A percentile compares a stretch with the other conserved stretches of the same genome.
Evolutionary conservation across 2,113 vertebrate species (phyloP).

Genomic region (Daphoenositta chrysoptera): DNA sequence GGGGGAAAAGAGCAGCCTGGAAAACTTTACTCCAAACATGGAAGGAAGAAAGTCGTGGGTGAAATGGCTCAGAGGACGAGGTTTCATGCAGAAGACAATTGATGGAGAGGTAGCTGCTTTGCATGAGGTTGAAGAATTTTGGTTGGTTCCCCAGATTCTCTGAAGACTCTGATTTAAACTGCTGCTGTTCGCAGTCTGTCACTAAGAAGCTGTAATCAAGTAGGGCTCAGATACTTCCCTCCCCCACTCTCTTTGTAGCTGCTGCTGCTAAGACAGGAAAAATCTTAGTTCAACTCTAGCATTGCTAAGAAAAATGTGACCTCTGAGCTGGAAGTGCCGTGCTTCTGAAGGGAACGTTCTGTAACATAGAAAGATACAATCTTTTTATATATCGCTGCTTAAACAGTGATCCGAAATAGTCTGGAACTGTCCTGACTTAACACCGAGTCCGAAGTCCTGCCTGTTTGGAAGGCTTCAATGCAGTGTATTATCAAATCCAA

Average conservation of each 20-base stretch:
- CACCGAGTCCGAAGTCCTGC: fast-evolving
- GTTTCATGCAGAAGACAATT: not conserved
- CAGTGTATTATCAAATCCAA: not conserved
- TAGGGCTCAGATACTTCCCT: not conserved
- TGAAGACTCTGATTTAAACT: not conserved
- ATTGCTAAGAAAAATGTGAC: not conserved
- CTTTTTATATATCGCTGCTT: not conserved
- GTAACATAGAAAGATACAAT: not conserved
- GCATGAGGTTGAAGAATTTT: not conserved
- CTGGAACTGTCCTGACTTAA: not conserved
- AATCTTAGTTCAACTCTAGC: not conserved
- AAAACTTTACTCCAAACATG: not conserved
- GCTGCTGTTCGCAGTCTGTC: not conserved
- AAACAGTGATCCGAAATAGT: not conserved
- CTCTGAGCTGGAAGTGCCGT: not conserved
- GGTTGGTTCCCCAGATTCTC: not conserved
- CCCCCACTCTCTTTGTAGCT: not conserved
- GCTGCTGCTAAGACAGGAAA: not conserved
- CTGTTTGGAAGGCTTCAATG: not conserved
- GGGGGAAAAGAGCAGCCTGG: not conserved
- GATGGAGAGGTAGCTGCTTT: not conserved
- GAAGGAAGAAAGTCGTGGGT: not conserved
- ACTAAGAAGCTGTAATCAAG: not conserved
- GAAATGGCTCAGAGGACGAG: not conserved
- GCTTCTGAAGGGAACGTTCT: not conserved